Evolutionary conservation across 2,797 vertebrate species (phyloP).

Genomic region (Urophycis tenuis): DNA sequence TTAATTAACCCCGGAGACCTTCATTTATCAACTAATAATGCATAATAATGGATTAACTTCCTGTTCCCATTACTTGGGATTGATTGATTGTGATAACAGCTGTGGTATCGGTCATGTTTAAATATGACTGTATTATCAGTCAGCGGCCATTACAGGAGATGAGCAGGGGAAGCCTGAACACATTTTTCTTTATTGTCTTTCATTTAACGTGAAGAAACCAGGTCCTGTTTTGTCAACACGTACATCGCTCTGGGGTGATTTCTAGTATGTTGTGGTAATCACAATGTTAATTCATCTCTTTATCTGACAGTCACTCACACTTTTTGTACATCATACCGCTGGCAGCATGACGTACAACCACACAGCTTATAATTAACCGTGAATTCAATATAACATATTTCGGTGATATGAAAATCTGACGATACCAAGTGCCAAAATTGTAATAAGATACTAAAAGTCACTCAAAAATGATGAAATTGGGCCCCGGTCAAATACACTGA

Average conservation of each 20-base stretch:
- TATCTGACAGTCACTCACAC: not conserved
- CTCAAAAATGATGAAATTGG: not conserved
- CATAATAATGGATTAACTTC: conserved; percentile 72
- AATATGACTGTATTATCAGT: conserved; percentile 62
- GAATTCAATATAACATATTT: not conserved
- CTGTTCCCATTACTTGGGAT: conserved; percentile 66
- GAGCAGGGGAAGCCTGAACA: conserved; percentile 29
- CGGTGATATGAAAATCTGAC: not conserved
- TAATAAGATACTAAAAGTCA: not conserved
- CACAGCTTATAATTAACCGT: not conserved
- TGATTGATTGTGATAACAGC: conserved; percentile 70
- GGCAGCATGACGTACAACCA: not conserved
- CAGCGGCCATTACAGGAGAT: conserved; percentile 40
- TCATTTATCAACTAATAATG: conserved; percentile 70
- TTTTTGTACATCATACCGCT: not conserved
- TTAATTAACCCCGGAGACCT: conserved; percentile 76
- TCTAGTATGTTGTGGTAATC: not conserved
- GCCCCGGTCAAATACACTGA: not conserved
- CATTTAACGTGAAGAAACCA: not conserved
- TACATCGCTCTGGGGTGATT: not conserved
- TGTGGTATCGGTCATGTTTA: conserved; percentile 64
- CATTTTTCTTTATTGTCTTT: conserved; percentile 16
- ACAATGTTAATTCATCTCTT: not conserved
- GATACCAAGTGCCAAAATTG: not conserved
- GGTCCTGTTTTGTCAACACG: not conserved